A percentile compares a stretch with the other conserved stretches of the same genome.
These are phyloP conservation scores for Pterocles orientalis DNA, from an alignment of 2,113 vertebrate species.

Conservation along the genomic window DNA sequence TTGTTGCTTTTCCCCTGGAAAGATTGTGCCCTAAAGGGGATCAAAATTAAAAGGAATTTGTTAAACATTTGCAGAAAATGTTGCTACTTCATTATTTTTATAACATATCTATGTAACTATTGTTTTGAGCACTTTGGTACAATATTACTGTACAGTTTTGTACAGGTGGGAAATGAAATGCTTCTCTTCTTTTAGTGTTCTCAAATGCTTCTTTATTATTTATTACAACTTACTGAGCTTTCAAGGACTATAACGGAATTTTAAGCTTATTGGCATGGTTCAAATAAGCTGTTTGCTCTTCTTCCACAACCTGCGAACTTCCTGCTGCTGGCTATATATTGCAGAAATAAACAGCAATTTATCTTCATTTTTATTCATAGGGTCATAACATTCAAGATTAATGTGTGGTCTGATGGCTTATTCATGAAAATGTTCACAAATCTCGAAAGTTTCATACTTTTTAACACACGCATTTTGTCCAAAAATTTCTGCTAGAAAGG, in stretches of 20 bases:
- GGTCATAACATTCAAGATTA: constrained; percentile 6
- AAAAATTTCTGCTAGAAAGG: background rate
- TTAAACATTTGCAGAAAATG: background rate
- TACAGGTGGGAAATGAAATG: background rate
- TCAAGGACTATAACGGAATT: background rate
- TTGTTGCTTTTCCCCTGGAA: background rate
- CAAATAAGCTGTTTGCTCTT: background rate
- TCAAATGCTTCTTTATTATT: background rate
- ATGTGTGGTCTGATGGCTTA: background rate
- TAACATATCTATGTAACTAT: background rate
- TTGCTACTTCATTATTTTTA: background rate
- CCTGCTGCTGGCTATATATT: background rate
- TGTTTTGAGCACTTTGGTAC: background rate
- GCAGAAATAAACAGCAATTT: constrained; percentile 7
- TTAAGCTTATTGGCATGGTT: background rate
- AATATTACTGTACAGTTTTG: background rate
- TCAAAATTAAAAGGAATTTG: background rate
- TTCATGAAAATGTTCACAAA: constrained; percentile 3
- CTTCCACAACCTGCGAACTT: background rate
- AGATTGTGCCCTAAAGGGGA: background rate
- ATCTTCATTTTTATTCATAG: constrained; percentile 21
- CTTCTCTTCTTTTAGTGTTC: background rate
- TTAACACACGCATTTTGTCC: background rate
- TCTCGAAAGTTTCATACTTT: background rate
- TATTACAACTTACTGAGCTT: background rate